Conservation (phyloP, 2,113 vertebrate genomes). For the human region DNA sequence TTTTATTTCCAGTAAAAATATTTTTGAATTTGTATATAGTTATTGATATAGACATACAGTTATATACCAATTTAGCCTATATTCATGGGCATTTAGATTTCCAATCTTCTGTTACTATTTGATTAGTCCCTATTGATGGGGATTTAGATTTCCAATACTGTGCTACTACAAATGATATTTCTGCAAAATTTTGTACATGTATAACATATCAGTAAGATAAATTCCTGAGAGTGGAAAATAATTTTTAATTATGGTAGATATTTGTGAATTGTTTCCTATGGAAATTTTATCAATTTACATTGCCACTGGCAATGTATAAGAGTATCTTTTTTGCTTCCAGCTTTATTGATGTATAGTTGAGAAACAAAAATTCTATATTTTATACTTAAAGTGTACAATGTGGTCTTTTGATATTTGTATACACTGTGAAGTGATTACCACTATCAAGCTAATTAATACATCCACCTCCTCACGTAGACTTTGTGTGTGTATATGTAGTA, state of each 20-base stretch:
- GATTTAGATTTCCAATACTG: not conserved
- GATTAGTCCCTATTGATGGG: not conserved
- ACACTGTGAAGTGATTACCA: not conserved
- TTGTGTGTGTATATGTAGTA: not conserved
- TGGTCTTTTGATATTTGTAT: not conserved
- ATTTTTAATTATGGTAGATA: not conserved
- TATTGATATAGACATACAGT: too few relatives aligned
- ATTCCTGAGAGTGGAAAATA: not conserved
- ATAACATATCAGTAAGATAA: not conserved
- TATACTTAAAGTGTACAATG: not conserved
- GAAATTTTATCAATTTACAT: not conserved
- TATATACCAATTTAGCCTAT: too few relatives aligned
- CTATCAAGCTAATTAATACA: not conserved
- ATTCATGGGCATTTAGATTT: too few relatives aligned
- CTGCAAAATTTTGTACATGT: not conserved
- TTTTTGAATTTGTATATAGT: not conserved
- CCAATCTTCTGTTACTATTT: not conserved
- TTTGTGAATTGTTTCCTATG: not conserved
- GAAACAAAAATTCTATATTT: not conserved
- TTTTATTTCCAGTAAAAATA: constrained; percentile 11
- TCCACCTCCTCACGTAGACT: not conserved
- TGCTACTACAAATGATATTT: not conserved
- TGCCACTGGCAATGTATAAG: not conserved
- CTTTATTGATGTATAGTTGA: not conserved
- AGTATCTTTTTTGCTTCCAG: not conserved